Evolutionary conservation across 2,797 vertebrate genomes (phyloP).

Genomic region (Gobio occitaniae): DNA sequence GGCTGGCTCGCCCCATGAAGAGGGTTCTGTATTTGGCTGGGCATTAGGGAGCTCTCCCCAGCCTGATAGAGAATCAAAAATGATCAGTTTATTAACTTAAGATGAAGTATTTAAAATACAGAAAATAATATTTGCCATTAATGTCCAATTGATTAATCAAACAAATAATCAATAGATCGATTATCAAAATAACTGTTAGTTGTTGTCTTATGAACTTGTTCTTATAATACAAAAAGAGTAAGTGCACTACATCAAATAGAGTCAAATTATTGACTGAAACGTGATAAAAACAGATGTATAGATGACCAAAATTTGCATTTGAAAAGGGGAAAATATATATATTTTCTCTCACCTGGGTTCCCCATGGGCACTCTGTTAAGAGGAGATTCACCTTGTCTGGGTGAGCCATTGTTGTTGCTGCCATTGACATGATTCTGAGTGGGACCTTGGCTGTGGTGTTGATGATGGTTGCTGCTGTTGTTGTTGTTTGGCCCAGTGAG

Average conservation of each 20-base stretch:
- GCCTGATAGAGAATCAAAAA: conserved; percentile 71
- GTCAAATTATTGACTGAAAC: background rate
- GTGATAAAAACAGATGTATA: background rate
- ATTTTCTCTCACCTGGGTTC: conserved; percentile 86
- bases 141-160: background rate
- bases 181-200: background rate
- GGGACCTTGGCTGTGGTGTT: conserved; percentile 75
- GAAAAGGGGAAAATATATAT: background rate
- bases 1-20: conserved; percentile 94
- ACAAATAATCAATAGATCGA: background rate
- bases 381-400: conserved; percentile 84
- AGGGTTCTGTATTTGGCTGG: conserved; percentile 89
- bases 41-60: conserved; percentile 94
- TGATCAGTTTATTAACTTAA: background rate
- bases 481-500: conserved; percentile 77
- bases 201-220: background rate
- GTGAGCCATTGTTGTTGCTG: conserved; percentile 79
- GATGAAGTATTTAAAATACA: background rate
- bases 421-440: conserved; percentile 80
- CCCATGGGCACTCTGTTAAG: conserved; percentile 87
- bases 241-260: background rate
- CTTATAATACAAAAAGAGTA: background rate
- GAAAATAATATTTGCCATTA: background rate
- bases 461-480: conserved; percentile 78
- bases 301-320: background rate